Percentiles rank a stretch among this genome's conserved stretches.
These are phyloP conservation scores for Phataginus tetradactyla DNA, from an alignment of 2,797 vertebrate species.

Conservation along the genomic window DNA sequence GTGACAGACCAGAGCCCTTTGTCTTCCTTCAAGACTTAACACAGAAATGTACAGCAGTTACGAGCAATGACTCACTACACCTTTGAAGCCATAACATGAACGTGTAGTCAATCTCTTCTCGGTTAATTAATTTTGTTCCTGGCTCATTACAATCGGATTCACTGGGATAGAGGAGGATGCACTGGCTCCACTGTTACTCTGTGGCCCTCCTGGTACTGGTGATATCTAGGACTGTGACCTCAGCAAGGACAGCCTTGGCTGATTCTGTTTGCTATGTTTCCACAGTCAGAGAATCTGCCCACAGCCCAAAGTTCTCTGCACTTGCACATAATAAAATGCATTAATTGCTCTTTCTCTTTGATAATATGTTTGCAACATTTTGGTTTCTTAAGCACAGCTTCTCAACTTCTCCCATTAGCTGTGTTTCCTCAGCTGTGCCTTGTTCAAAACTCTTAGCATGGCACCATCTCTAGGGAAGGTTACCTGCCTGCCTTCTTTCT, in stretches of 20 bases:
- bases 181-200: background rate
- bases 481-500: background rate
- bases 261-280: background rate
- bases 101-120: background rate
- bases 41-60: background rate
- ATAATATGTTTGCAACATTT: background rate
- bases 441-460: background rate
- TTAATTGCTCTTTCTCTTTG: background rate
- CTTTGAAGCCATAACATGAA: background rate
- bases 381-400: background rate
- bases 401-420: background rate
- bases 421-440: background rate
- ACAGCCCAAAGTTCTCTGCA: background rate
- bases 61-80: background rate
- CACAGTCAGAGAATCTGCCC: background rate
- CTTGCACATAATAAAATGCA: background rate
- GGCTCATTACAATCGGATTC: background rate
- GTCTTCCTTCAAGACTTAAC: background rate
- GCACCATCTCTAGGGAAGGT: rapidly evolving
- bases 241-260: background rate
- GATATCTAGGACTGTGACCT: background rate
- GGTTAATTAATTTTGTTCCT: background rate
- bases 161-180: background rate
- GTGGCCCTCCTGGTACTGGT: background rate
- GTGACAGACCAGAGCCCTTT: background rate